A percentile compares a stretch with the other conserved stretches of the same genome.
Evolutionary conservation across 35 echinoderm and acorn worm genomes (phyloP).

Genomic region (Lytechinus variegatus): DNA sequence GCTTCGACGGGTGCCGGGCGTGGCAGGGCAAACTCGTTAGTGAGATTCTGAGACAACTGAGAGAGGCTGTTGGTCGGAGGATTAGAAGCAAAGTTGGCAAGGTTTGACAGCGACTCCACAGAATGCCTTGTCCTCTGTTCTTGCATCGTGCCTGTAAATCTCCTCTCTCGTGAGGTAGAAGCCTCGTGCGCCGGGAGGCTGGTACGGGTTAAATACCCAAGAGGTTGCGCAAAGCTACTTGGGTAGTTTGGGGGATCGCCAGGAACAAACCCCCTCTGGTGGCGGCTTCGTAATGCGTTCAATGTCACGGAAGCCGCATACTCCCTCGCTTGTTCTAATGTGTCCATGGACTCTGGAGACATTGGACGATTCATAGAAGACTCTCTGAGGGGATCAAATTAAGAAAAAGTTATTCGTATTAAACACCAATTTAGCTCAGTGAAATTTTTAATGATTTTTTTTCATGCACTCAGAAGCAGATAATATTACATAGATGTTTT

Average conservation of each 20-base stretch:
- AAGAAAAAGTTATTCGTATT: background rate
- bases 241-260: background rate
- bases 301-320: conserved; percentile 70
- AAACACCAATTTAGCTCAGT: background rate
- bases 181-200: background rate
- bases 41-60: background rate
- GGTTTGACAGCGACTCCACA: conserved; percentile 35
- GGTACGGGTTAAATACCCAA: conserved; percentile 17
- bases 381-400: background rate
- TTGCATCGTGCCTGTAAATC: too few species aligned
- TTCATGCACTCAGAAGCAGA: too few species aligned
- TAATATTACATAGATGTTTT: too few species aligned
- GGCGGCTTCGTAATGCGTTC: conserved; percentile 50
- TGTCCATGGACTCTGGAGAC: conserved; percentile 56
- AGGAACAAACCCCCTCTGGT: conserved; percentile 23
- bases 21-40: conserved; percentile 10
- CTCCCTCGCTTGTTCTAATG: conserved; percentile 54
- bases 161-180: background rate
- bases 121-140: background rate
- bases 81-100: conserved; percentile 15
- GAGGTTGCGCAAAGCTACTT: background rate
- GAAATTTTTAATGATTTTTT: too few species aligned
- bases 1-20: background rate
- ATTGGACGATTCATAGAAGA: background rate
- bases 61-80: conserved; percentile 31